Conservation (phyloP, 37 sponge, comb jelly and placozoan species). For the Agelas oroides region DNA sequence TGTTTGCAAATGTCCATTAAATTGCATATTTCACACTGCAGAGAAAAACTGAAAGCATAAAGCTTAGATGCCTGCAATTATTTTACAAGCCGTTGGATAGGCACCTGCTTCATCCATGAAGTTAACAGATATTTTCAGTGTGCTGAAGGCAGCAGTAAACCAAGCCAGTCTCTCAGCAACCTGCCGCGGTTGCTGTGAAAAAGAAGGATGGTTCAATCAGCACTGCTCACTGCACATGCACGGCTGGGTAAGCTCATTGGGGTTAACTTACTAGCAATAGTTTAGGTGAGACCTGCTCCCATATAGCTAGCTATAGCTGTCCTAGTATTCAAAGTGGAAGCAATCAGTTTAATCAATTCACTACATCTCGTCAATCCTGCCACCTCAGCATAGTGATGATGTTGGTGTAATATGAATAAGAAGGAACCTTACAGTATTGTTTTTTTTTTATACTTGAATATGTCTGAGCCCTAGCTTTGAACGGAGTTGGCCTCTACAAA, state of each 20-base stretch:
- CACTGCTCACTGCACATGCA: conserved; percentile 25
- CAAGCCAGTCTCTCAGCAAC: neutral
- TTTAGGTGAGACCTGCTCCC: conserved; percentile 8
- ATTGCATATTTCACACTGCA: no score
- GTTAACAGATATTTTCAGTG: no score
- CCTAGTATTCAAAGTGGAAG: conserved; percentile 8
- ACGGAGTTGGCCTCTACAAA: no score
- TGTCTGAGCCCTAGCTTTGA: no score
- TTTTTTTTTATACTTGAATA: no score
- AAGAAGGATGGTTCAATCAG: neutral
- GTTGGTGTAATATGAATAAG: conserved; percentile 47
- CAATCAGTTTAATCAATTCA: conserved; percentile 34
- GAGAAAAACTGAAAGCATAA: no score
- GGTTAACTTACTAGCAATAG: no score
- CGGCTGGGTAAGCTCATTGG: conserved; percentile 13
- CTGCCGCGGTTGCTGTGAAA: neutral
- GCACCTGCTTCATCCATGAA: no score
- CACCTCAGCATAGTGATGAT: conserved; percentile 47
- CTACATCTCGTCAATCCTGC: conserved; percentile 35
- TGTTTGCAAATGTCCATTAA: no score
- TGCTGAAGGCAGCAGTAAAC: neutral
- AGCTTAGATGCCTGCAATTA: no score
- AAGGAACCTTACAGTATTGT: conserved; percentile 55
- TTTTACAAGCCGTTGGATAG: no score
- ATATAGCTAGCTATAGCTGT: conserved; percentile 10